Base-by-base conservation (phyloP, 2,888 invertebrate genomes). In the Bimastos eiseni region DNA sequence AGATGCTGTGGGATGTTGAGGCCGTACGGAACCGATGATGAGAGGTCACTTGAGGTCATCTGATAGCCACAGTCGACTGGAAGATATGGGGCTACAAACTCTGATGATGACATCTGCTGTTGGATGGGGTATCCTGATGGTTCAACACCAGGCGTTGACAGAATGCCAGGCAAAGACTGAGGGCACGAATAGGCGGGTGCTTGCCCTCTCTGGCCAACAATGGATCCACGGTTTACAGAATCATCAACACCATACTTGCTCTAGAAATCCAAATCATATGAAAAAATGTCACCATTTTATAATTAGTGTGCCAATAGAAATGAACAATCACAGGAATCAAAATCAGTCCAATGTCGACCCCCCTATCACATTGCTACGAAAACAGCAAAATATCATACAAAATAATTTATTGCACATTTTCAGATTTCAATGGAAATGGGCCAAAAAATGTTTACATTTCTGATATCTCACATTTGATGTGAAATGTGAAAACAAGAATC, bases 1-100 rank as follows among this genome's bases (percentile, higher is more conserved):
- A 88, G 55, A n/a, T 91, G 89, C 88, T 38, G 41, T 36, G 44
- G 91, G 49, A 33, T n/a, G 89, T 89, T 88, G 30, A 89, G 49
- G 15, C 49, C 49, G 49, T 41, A 90, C 0, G 90, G 44, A 34
- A 83, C 41, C 6, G 90, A 70, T 41, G 86, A 86, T 4, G 90
- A 70, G 49, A 90, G 21, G 38, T 49, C 86, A 30, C 8, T 37
- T 33, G 86, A 37, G 37, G 34, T 21, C 86, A 86, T 86, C 37
- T 86, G 89, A 44, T 41, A 49, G 89, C 89, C 89, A 33, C 89
- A 41, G 89, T 89, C 41, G 44, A 44, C 38, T 41, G 49, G 37
- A 36, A 36, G 38, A 24, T 89, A 89, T 21, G 89, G 89, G 8
- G 38, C 38, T 11, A 38, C 37, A 30, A 88, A 88, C 38, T 88